Percentiles rank a stretch among this genome's conserved stretches.
Conservation (phyloP, 2,888 invertebrate genomes). For the Lordiphosa fenestrarum region DNA sequence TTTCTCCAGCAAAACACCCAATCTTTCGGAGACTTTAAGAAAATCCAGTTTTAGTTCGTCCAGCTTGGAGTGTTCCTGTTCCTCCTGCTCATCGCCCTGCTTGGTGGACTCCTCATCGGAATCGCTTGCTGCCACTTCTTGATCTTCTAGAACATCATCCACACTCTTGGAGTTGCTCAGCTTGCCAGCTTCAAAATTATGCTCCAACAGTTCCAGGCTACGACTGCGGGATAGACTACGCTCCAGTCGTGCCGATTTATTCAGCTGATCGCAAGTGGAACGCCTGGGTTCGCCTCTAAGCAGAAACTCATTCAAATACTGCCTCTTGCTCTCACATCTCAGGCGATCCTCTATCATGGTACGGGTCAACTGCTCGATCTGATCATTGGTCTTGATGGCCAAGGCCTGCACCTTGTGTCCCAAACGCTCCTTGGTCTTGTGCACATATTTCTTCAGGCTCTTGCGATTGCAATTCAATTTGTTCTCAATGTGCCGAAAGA, state of each 20-base stretch:
- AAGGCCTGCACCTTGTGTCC: conserved; percentile 90
- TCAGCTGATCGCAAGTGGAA: conserved; percentile 81
- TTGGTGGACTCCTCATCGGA: conserved; percentile 27
- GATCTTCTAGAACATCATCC: conserved; percentile 80
- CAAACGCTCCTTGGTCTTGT: conserved; percentile 89
- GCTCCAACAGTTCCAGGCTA: conserved; percentile 85
- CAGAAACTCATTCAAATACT: conserved; percentile 87
- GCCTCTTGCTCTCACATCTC: conserved; percentile 82
- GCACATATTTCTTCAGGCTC: conserved; percentile 84
- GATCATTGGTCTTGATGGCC: conserved; percentile 87
- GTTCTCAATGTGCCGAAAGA: conserved; percentile 93
- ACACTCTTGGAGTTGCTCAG: conserved; percentile 81
- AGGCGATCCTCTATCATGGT: conserved; percentile 78
- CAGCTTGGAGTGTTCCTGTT: conserved; percentile 48
- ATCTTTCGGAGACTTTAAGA: conserved; percentile 72
- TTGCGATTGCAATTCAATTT: conserved; percentile 87
- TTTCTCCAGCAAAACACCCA: conserved; percentile 75
- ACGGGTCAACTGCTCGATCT: conserved; percentile 85
- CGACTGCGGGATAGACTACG: conserved; percentile 85
- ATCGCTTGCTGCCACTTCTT: conserved; percentile 53
- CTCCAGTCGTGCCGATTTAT: conserved; percentile 81
- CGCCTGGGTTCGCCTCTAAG: conserved; percentile 84
- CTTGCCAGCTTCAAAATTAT: conserved; percentile 65
- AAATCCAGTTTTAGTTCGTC: conserved; percentile 69
- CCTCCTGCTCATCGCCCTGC: conserved; percentile 3